Conservation (phyloP, 1,140 invertebrate species). For the Microplitis mediator region DNA sequence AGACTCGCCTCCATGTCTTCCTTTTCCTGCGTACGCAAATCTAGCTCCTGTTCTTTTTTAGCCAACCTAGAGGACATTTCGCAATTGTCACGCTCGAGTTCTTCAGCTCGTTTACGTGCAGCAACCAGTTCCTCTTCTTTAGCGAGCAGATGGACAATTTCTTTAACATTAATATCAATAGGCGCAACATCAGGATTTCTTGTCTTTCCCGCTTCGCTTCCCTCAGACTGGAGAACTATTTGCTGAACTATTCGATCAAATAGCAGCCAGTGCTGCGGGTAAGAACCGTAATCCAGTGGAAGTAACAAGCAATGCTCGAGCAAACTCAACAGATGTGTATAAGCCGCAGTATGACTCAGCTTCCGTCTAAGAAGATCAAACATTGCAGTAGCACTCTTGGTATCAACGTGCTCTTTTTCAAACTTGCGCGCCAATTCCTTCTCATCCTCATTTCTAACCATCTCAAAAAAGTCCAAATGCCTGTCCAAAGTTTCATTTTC, state of each 20-base stretch:
- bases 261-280: constrained; percentile 90
- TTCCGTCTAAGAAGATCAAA: constrained; percentile 91
- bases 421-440: constrained; percentile 90
- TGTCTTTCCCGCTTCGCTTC: constrained; percentile 63
- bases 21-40: constrained; percentile 87
- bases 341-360: constrained; percentile 89
- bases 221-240: constrained; percentile 84
- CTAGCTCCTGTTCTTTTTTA: constrained; percentile 93
- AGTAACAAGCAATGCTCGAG: constrained; percentile 90
- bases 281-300: constrained; percentile 77
- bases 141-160: constrained; percentile 87
- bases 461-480: constrained; percentile 96
- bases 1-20: constrained; percentile 89
- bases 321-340: constrained; percentile 90
- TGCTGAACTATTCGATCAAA: constrained; percentile 97
- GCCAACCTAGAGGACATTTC: constrained; percentile 84
- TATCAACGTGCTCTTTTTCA: constrained; percentile 91
- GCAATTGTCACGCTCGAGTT: constrained; percentile 86
- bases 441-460: constrained; percentile 96
- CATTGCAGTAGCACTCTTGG: constrained; percentile 92
- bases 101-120: constrained; percentile 84
- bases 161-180: constrained; percentile 88
- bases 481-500: constrained; percentile 94
- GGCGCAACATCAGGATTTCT: constrained; percentile 85
- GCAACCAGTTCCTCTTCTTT: constrained; percentile 93